These are phyloP conservation scores for Cosmia pyralina DNA, from an alignment of 2,888 invertebrate species.

Conservation along the genomic window DNA sequence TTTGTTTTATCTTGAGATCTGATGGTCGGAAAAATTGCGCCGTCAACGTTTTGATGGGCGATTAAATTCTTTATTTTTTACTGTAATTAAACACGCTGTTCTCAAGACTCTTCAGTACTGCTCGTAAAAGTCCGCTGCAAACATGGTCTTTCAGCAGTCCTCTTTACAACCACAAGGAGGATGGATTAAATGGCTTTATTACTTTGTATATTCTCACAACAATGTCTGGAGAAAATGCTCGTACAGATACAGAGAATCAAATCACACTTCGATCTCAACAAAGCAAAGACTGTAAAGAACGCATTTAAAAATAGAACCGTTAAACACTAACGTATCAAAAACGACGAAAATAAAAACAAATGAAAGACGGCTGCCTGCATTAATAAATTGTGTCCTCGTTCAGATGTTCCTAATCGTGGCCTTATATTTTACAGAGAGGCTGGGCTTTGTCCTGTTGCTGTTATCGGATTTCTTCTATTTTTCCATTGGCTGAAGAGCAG, in stretches of 20 bases:
- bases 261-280: slow-evolving; percentile 8
- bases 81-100: slow-evolving; percentile 45
- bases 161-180: neutral
- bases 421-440: slow-evolving; percentile 52
- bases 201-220: neutral
- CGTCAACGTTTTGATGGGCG: slow-evolving; percentile 68
- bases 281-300: slow-evolving; percentile 12
- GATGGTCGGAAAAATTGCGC: slow-evolving; percentile 72
- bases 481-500: slow-evolving; percentile 66
- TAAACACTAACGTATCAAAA: slow-evolving; percentile 39
- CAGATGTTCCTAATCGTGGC: slow-evolving; percentile 55
- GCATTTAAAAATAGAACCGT: slow-evolving; percentile 43
- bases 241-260: neutral
- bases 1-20: slow-evolving; percentile 74
- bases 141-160: slow-evolving; percentile 16
- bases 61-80: slow-evolving; percentile 53
- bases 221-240: neutral
- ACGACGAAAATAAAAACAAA: slow-evolving; percentile 26
- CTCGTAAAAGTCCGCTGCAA: slow-evolving; percentile 42
- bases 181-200: slow-evolving; percentile 5
- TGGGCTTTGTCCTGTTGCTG: slow-evolving; percentile 59
- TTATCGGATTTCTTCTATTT: slow-evolving; percentile 68
- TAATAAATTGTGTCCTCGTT: slow-evolving; percentile 53
- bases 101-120: slow-evolving; percentile 22
- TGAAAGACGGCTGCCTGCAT: slow-evolving; percentile 20